A percentile compares a stretch with the other conserved stretches of the same genome.
These are phyloP conservation scores for Euglossa dilemma DNA, from an alignment of 1,140 invertebrate species.

Conservation along the genomic window DNA sequence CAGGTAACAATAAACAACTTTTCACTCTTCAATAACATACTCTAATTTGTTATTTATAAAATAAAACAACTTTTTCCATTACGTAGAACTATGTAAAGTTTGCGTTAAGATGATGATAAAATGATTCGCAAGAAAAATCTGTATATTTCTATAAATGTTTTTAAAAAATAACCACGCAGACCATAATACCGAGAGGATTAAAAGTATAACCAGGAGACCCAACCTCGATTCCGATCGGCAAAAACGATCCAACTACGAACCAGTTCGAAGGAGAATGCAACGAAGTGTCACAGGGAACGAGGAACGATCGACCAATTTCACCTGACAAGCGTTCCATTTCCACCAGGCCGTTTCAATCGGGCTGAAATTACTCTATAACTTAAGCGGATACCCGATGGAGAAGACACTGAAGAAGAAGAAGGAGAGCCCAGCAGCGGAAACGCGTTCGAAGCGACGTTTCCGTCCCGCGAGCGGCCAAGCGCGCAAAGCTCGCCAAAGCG, in stretches of 20 bases:
- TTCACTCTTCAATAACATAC: too few species aligned
- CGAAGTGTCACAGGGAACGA: not conserved
- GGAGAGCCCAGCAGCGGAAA: conserved; percentile 52
- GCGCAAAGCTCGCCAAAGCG: conserved; percentile 43
- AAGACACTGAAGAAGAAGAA: not conserved
- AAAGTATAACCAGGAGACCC: not conserved
- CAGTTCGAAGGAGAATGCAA: not conserved
- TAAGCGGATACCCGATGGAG: not conserved
- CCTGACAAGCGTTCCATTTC: not conserved
- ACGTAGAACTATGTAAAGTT: too few species aligned
- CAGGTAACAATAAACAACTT: too few species aligned
- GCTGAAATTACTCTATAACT: conserved; percentile 8
- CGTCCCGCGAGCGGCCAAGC: not conserved
- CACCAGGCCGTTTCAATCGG: not conserved
- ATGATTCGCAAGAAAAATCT: too few species aligned
- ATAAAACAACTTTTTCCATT: too few species aligned
- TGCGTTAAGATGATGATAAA: too few species aligned
- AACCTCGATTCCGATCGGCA: not conserved
- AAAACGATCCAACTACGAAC: not conserved
- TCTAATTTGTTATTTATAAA: too few species aligned
- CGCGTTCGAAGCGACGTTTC: conserved; percentile 22
- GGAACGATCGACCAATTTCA: conserved; percentile 4
- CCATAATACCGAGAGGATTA: too few species aligned
- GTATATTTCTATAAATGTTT: too few species aligned
- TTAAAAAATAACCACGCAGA: too few species aligned